A percentile compares a stretch with the other conserved stretches of the same genome.
Evolutionary conservation across 1,140 invertebrate genomes (phyloP).

Genomic region (Octopus sinensis): DNA sequence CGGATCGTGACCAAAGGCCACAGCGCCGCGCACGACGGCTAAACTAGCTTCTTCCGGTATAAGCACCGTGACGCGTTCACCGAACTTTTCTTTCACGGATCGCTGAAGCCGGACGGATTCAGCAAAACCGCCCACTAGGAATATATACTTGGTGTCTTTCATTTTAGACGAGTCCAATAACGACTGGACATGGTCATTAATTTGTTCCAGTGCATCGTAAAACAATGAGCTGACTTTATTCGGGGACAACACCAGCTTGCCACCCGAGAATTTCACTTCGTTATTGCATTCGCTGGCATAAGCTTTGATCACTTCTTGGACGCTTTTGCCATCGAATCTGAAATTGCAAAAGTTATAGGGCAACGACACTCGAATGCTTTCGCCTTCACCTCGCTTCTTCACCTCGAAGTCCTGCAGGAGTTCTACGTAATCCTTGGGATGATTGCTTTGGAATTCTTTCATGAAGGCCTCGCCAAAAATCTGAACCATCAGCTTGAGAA

Average conservation of each 20-base stretch:
- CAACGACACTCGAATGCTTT: constrained; percentile 47
- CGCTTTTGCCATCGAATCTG: constrained; percentile 39
- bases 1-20: constrained; percentile 64
- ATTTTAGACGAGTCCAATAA: constrained; percentile 43
- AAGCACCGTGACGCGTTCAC: constrained; percentile 59
- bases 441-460: constrained; percentile 39
- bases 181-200: constrained; percentile 45
- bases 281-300: constrained; percentile 32
- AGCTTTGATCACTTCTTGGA: constrained; percentile 46
- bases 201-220: constrained; percentile 42
- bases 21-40: constrained; percentile 59
- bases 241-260: constrained; percentile 47
- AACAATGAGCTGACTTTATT: constrained; percentile 44
- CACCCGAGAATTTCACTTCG: constrained; percentile 48
- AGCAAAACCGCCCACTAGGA: constrained; percentile 66
- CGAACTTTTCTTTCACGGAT: constrained; percentile 59
- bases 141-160: constrained; percentile 60
- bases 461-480: constrained; percentile 49
- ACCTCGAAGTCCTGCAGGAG: constrained; percentile 54
- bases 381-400: constrained; percentile 51
- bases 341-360: constrained; percentile 53
- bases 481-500: constrained; percentile 41
- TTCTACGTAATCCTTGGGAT: constrained; percentile 50
- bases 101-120: constrained; percentile 63
- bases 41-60: constrained; percentile 60